Evolutionary conservation across 2,797 vertebrate species (phyloP), one percentile per base, ranked within the genome.

Genomic region (Crenuchus spilurus): DNA sequence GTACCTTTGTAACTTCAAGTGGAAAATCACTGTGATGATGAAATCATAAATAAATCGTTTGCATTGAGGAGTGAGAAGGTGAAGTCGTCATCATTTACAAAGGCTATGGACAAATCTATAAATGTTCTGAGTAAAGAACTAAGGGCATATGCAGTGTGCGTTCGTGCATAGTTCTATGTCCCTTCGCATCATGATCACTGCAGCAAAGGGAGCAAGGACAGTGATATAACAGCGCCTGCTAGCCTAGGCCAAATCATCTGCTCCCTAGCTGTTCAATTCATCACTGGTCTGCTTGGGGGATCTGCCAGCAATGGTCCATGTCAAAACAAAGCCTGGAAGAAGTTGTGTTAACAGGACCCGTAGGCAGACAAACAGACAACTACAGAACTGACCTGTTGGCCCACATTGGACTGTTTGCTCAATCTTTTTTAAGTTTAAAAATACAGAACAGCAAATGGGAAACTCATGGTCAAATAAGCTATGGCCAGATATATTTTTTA

Each of bases 271-370:
- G 55, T 69, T 78, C 64, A 75, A 80, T 83, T 81, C 64, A 69
- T 81, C 77, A 75, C 69, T 64, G 63, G 62, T 39, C 77, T 70
- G 70, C 79, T 80, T 75, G 74, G 57, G 70, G 80, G 70, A 83
- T 48, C 51, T 70, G 74, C 55, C 71, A 65, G 68, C 79, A 82
- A 82, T 54, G 60, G 46, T 65, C 61, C 76, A 70, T 79, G 74
- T 79, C 80, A 82, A 81, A 80, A 82, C 71, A 79, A 69, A 73
- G 65, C 44, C 54, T 20, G 52, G 44, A 22, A 58, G 55, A 58
- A 41, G 49, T 71, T 46, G 48, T 55, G 57, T 48, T 70, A 60
- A 70, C 70, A 75, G 64, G 54, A 64, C 69, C 42, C 60, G 76
- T 57, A 77, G 48, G 63, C 71, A 57, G 48, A 55, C 20, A 66